Conservation (phyloP, 2,113 vertebrate species). For the Hydrochoerus hydrochaeris region DNA sequence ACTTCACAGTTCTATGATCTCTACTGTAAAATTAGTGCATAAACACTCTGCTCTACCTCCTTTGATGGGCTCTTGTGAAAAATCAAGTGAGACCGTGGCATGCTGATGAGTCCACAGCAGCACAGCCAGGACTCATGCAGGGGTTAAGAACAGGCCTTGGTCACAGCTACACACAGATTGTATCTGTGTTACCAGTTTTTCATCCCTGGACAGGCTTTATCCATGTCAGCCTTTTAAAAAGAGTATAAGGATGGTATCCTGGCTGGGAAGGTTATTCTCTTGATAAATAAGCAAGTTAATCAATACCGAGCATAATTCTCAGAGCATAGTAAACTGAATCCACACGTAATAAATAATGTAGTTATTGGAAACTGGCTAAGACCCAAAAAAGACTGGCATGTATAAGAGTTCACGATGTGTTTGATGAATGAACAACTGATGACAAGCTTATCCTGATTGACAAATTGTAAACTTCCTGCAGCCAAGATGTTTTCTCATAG, state of each 20-base stretch:
- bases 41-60: background rate
- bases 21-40: background rate
- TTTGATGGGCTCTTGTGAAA: background rate
- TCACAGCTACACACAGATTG: background rate
- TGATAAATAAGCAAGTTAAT: background rate
- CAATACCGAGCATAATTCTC: background rate
- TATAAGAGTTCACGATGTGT: background rate
- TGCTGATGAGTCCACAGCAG: accelerated
- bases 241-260: background rate
- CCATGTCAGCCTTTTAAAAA: background rate
- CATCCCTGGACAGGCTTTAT: background rate
- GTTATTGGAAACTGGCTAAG: background rate
- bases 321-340: background rate
- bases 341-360: background rate
- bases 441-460: background rate
- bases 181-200: background rate
- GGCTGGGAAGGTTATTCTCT: background rate
- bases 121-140: accelerated
- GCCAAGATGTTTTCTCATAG: background rate
- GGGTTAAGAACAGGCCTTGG: background rate
- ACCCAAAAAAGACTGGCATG: background rate
- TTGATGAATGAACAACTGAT: background rate
- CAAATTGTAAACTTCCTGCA: background rate
- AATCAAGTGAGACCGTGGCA: background rate
- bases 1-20: background rate